phyloP scores from a whole-genome alignment of 2,113 vertebrate genomes.

The Vicugna pacos region DNA sequence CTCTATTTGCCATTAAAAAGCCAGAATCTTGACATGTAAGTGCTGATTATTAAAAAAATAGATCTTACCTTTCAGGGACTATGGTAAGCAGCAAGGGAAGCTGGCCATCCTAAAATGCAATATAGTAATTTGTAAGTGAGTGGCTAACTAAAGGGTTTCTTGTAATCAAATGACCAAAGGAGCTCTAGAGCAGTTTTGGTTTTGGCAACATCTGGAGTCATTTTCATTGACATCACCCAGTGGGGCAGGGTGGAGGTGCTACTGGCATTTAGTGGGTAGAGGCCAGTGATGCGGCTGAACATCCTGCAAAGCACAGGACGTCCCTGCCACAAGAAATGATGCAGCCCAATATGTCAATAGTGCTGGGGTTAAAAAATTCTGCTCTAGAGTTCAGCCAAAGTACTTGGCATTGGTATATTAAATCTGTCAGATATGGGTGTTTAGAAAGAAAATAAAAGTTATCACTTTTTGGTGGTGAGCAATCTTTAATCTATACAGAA shows the following conservation, averaged over 20 bases:
- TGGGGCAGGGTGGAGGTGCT: fast-evolving
- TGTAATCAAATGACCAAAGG: background rate
- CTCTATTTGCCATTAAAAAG: background rate
- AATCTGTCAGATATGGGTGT: background rate
- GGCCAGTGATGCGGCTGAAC: background rate
- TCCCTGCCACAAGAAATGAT: background rate
- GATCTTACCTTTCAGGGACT: background rate
- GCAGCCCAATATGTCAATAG: too few relatives aligned
- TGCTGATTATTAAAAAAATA: background rate
- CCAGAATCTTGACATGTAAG: background rate
- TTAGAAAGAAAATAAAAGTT: background rate
- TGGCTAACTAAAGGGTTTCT: background rate
- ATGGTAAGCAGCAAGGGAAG: background rate
- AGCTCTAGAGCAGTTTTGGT: background rate
- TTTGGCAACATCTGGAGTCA: background rate
- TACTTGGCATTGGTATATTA: background rate
- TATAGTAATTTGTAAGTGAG: background rate
- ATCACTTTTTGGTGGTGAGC: too few relatives aligned
- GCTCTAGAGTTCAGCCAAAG: background rate
- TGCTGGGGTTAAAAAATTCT: background rate
- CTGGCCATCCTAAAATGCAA: background rate
- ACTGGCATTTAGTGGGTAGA: background rate
- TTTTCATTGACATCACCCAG: background rate
- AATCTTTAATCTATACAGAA: background rate
- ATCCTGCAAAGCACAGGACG: too few relatives aligned